These are phyloP conservation scores for Megalurothrips usitatus DNA, from an alignment of 2,888 invertebrate species.

Conservation along the genomic window DNA sequence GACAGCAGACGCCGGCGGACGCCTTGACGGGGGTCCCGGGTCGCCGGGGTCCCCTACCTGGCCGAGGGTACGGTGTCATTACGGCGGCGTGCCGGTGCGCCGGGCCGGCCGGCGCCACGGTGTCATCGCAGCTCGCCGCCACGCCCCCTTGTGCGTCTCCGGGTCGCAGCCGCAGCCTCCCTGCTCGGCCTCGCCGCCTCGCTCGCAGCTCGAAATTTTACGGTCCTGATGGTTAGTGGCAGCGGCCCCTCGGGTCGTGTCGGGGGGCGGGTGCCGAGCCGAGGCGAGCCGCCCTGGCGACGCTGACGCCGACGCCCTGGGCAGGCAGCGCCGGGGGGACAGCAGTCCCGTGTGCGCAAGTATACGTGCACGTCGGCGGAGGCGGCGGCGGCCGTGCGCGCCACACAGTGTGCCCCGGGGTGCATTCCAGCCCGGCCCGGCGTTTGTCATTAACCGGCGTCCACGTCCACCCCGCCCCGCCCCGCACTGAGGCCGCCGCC, in stretches of 20 bases:
- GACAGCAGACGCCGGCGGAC: no score
- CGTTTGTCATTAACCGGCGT: no score
- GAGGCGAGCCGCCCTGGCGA: no score
- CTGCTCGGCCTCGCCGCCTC: conserved; percentile 35
- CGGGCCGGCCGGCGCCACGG: conserved; percentile 53
- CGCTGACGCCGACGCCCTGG: no score
- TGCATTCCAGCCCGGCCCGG: not conserved
- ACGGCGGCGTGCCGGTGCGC: conserved; percentile 43
- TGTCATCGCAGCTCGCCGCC: conserved; percentile 47
- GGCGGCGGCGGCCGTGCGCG: conserved; percentile 33
- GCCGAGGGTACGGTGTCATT: conserved; percentile 7
- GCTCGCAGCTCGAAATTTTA: conserved; percentile 28
- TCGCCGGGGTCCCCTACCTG: conserved; percentile 44
- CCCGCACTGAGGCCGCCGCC: not conserved
- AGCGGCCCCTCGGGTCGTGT: not conserved
- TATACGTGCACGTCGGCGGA: conserved; percentile 36
- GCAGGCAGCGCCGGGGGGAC: conserved; percentile 29
- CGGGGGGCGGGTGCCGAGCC: no score
- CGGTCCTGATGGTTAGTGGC: conserved; percentile 16
- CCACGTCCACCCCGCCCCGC: not conserved
- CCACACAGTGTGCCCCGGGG: not conserved
- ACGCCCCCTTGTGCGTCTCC: conserved; percentile 29
- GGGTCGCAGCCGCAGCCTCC: conserved; percentile 35
- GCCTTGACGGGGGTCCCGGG: conserved; percentile 49
- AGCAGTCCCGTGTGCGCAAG: conserved; percentile 3